Conservation (phyloP, 1,140 invertebrate genomes). For the Drosophila suzukii region DNA sequence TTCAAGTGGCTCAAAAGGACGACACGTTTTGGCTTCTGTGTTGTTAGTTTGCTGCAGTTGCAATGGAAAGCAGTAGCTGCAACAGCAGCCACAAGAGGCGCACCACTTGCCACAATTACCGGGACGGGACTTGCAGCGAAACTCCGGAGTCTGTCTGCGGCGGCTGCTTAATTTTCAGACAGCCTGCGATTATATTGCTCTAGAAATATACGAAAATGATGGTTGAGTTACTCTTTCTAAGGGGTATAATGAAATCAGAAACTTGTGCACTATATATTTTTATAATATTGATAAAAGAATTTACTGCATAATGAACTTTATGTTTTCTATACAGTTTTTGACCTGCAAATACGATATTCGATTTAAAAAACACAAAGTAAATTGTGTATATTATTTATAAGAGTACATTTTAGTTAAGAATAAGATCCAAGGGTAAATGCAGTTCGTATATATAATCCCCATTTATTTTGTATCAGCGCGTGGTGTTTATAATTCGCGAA, state of each 20-base stretch:
- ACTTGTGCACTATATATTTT: too few relatives aligned
- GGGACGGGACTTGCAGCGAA: constrained; percentile 15
- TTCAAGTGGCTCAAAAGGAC: constrained; percentile 79
- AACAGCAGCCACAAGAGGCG: constrained; percentile 48
- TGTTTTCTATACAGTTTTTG: too few relatives aligned
- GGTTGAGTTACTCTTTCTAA: background rate
- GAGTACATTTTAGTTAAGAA: background rate
- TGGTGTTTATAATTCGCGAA: constrained; percentile 82
- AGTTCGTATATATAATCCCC: background rate
- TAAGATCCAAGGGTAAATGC: constrained; percentile 20
- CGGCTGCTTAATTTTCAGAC: constrained; percentile 77
- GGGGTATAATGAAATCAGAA: background rate
- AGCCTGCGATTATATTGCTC: constrained; percentile 78
- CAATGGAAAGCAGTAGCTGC: constrained; percentile 59
- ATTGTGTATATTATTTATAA: too few relatives aligned
- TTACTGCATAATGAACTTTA: too few relatives aligned
- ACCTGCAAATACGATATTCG: too few relatives aligned
- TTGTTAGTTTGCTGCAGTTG: constrained; percentile 47
- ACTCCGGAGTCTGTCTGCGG: constrained; percentile 23
- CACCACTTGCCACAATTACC: constrained; percentile 77
- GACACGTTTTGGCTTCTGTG: constrained; percentile 81
- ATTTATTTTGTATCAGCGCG: constrained; percentile 28
- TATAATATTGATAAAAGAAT: too few relatives aligned
- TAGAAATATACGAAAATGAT: constrained; percentile 76
- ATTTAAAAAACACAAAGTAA: too few relatives aligned